These are phyloP conservation scores for Crotophaga sulcirostris DNA, from an alignment of 2,113 vertebrate genomes.

Conservation along the genomic window DNA sequence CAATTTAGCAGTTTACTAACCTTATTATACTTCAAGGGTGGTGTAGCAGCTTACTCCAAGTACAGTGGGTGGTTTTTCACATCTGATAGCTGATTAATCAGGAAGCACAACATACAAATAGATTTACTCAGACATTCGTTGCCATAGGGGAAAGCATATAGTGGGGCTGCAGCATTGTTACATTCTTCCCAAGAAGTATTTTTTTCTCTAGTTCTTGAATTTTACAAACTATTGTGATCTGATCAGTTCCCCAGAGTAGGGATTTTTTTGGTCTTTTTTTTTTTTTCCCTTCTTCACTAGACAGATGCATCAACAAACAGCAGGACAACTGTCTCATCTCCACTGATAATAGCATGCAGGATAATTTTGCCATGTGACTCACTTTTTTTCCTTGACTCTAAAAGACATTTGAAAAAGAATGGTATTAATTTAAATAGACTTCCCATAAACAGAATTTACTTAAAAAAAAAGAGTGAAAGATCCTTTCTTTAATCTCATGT, in stretches of 20 bases:
- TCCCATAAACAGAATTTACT: conserved; percentile 24
- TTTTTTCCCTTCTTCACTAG: not conserved
- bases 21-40: not conserved
- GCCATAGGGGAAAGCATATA: not conserved
- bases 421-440: conserved; percentile 58
- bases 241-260: not conserved
- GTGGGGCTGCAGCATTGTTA: not conserved
- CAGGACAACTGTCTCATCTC: conserved; percentile 46
- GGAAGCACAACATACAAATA: not conserved
- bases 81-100: not conserved
- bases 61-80: not conserved
- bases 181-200: not conserved
- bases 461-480: not conserved
- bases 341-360: conserved; percentile 18
- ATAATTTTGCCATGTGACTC: conserved; percentile 40
- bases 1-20: not conserved
- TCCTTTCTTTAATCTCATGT: conserved; percentile 48
- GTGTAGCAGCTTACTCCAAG: not conserved
- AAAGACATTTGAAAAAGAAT: conserved; percentile 23
- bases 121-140: not conserved
- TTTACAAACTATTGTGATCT: not conserved
- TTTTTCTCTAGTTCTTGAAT: not conserved
- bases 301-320: conserved; percentile 35
- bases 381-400: conserved; percentile 51
- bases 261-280: not conserved